Base-by-base conservation (phyloP, 2,888 invertebrate species). In the Hemithea aestivaria region DNA sequence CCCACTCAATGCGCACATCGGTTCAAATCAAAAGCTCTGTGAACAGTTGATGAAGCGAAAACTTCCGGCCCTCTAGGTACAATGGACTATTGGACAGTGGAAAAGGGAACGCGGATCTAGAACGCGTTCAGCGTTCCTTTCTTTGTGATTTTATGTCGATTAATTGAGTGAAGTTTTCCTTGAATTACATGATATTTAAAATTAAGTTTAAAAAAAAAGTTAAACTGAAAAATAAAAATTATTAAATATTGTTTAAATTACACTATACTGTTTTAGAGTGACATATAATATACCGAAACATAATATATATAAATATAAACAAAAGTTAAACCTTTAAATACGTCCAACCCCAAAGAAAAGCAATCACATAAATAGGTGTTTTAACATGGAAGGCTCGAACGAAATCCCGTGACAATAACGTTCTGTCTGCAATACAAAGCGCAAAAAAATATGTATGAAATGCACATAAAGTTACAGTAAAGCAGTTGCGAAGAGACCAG, bases 21-120 rank as follows among this genome's bases (percentile, higher is more conserved):
- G 69, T 65, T 63, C 61, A 64, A 66, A 69, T 65, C 63, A 66
- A 64, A 69, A 67, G 65, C 53, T 53, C 50, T 50, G 64, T 62
- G 62, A 58, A 59, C 54, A 55, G 61, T 65, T 59, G 63, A 65
- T 65, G 63, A 61, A 61, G 66, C 60, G 60, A 47, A 59, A 54
- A 59, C 62, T 65, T 65, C 62, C 66, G 51, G 51, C 49, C 57
- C 49, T 48, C 55, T 56, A 61, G 48, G 36, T 50, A 52, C 48
- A 47, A 54, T 54, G 48, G 47, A 38, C 43, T 42, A 35, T n/a
- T 29, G 45, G 46, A 33, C 41, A 36, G 36, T 36, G 32, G 36
- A 21, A 35, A 32, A 11, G 40, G 40, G 40, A 25, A 28, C 35
- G 40, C 7, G 31, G 32, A 33, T 33, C 33, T 37, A 33, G 41